Conservation (phyloP, 2,888 invertebrate genomes). For the Volucella bombylans region DNA sequence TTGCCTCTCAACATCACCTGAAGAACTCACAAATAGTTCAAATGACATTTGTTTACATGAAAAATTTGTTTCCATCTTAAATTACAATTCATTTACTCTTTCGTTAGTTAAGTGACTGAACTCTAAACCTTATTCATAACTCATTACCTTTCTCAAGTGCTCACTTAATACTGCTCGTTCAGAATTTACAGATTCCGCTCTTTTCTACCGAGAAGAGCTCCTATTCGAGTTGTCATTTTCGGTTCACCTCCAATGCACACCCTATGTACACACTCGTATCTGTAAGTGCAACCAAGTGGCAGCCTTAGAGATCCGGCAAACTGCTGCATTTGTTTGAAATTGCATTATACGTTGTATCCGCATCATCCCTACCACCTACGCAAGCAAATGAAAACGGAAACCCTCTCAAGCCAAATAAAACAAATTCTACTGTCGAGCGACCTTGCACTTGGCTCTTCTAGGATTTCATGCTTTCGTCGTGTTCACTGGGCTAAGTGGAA, state of each 20-base stretch:
- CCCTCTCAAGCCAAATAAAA: constrained; percentile 28
- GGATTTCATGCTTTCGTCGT: constrained; percentile 50
- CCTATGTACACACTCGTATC: not conserved
- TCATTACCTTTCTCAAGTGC: not conserved
- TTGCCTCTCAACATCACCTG: too few species aligned
- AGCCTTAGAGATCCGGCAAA: not conserved
- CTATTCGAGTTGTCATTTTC: not conserved
- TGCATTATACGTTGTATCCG: constrained; percentile 8
- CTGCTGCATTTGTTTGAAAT: constrained; percentile 54
- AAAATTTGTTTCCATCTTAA: too few species aligned
- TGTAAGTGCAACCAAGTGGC: constrained; percentile 21
- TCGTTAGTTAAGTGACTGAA: constrained; percentile 5
- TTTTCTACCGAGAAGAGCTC: not conserved
- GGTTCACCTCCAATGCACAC: constrained; percentile 1
- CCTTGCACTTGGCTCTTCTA: constrained; percentile 69
- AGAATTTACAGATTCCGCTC: constrained; percentile 2
- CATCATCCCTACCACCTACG: not conserved
- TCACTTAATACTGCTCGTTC: not conserved
- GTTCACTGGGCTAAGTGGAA: not conserved
- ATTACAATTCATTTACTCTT: not conserved
- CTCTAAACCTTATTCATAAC: constrained; percentile 20
- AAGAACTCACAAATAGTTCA: too few species aligned
- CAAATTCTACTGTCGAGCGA: constrained; percentile 40
- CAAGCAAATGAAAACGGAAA: constrained; percentile 10
- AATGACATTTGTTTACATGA: too few species aligned